phyloP scores from a whole-genome alignment of 2,888 invertebrate genomes.

The Cephonodes hylas region DNA sequence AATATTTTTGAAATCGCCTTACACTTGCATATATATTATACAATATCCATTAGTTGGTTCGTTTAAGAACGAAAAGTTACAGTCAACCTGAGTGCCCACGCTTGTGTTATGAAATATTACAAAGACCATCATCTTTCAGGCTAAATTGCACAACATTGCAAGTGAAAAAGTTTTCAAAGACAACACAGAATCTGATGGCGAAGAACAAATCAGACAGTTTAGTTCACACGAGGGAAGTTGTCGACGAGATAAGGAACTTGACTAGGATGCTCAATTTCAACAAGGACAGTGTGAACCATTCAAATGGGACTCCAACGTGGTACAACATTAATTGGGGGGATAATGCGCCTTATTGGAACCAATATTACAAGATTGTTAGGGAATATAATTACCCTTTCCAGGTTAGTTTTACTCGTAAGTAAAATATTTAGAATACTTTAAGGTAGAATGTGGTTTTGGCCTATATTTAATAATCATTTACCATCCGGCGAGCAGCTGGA shows the following conservation, averaged over 20 bases:
- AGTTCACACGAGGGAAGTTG: conserved; percentile 58
- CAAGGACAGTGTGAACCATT: conserved; percentile 30
- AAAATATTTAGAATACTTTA: neutral
- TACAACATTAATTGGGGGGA: conserved; percentile 72
- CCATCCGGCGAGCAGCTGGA: no score
- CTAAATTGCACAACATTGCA: conserved; percentile 66
- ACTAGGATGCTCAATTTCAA: conserved; percentile 62
- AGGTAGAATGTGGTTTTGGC: neutral
- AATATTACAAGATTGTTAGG: conserved; percentile 63
- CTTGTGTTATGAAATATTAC: no score
- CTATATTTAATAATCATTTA: no score
- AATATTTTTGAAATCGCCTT: no score
- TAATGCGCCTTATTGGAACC: conserved; percentile 75
- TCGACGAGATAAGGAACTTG: conserved; percentile 60
- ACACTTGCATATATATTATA: no score
- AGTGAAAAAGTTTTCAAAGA: conserved; percentile 68
- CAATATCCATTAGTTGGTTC: no score
- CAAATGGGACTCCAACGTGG: conserved; percentile 43
- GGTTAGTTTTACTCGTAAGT: conserved; percentile 34
- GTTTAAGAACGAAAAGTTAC: no score
- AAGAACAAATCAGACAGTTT: conserved; percentile 56
- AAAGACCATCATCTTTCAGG: no score
- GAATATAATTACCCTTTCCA: conserved; percentile 69
- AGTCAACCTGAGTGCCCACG: no score
- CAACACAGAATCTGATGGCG: conserved; percentile 59